Evolutionary conservation across 2,113 vertebrate genomes (phyloP).

Genomic region (Tichodroma muraria): DNA sequence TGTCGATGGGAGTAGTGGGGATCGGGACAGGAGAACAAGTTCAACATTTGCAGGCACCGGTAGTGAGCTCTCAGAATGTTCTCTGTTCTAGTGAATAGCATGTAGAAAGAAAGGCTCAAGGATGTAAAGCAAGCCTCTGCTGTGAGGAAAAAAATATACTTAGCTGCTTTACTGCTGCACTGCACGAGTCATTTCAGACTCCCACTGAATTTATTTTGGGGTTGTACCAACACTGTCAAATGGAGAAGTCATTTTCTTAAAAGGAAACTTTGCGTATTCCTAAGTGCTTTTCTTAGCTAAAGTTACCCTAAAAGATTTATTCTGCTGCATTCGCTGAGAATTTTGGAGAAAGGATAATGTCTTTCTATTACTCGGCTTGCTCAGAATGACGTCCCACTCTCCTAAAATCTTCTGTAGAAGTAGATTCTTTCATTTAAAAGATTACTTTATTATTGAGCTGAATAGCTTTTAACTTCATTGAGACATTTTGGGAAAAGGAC

Average conservation of each 20-base stretch:
- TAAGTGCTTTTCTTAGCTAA: slow-evolving; percentile 53
- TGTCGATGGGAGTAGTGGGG: background rate
- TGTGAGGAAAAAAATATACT: slow-evolving; percentile 39
- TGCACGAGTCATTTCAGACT: slow-evolving; percentile 53
- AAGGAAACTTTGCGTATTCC: slow-evolving; percentile 55
- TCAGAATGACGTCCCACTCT: background rate
- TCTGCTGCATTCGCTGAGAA: background rate
- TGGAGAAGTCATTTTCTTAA: slow-evolving; percentile 57
- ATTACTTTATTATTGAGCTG: background rate
- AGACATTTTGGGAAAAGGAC: background rate
- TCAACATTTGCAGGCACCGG: background rate
- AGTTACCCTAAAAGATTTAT: slow-evolving; percentile 54
- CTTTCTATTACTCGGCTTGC: background rate
- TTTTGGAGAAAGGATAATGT: background rate
- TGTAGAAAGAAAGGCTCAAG: background rate
- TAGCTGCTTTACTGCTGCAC: slow-evolving; percentile 27
- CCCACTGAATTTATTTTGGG: slow-evolving; percentile 63
- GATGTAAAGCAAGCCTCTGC: slow-evolving; percentile 42
- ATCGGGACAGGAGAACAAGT: background rate
- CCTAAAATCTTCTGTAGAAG: slow-evolving; percentile 29
- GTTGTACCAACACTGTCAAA: slow-evolving; percentile 53
- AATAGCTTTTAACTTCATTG: background rate
- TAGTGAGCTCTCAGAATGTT: background rate
- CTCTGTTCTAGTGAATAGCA: background rate
- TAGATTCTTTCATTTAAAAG: background rate